These are phyloP conservation scores for Vireo griseus DNA, from an alignment of 2,797 vertebrate genomes.

Conservation along the genomic window DNA sequence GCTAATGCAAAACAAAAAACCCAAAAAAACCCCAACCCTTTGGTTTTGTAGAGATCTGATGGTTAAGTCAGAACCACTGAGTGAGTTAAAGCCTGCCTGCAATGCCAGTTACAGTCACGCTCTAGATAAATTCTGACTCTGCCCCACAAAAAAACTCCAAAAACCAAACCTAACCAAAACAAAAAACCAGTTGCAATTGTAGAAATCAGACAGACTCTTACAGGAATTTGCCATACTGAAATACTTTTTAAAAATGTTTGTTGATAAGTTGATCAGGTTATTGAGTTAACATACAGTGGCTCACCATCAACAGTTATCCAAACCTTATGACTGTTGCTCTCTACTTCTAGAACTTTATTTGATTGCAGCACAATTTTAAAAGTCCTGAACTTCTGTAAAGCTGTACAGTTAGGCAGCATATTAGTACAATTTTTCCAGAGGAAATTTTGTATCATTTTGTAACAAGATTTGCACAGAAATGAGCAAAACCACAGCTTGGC, in stretches of 20 bases:
- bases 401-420: background rate
- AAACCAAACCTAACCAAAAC: background rate
- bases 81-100: background rate
- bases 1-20: background rate
- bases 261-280: background rate
- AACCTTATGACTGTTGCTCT: background rate
- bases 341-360: background rate
- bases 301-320: background rate
- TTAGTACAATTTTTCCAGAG: background rate
- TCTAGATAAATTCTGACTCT: background rate
- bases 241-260: background rate
- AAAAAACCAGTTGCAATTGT: accelerated
- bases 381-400: background rate
- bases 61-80: background rate
- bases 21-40: too few relatives aligned
- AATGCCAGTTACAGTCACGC: background rate
- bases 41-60: background rate
- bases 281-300: background rate
- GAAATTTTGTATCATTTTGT: background rate
- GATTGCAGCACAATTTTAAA: background rate
- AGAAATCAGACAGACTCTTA: background rate
- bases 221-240: background rate
- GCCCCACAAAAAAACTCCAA: background rate
- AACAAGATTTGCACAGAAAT: background rate
- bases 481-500: background rate